phyloP scores from a whole-genome alignment of 2,113 vertebrate species.

The Gracilinanus agilis region DNA sequence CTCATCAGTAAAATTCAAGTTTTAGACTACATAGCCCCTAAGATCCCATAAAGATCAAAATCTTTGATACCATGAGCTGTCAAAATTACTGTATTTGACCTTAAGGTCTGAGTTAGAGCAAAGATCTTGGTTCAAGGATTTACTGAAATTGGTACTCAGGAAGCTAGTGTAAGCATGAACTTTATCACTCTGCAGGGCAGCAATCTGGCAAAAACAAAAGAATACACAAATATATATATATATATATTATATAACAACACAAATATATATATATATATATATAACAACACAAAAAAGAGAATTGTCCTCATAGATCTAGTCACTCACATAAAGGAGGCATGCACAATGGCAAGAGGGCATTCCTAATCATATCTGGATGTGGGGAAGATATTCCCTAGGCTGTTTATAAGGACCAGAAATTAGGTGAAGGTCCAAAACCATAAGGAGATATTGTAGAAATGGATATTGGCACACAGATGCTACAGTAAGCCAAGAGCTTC shows the following conservation, averaged over 20 bases:
- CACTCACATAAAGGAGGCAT: not conserved
- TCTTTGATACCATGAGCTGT: not conserved
- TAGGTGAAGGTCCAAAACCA: not conserved
- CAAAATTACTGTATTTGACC: not conserved
- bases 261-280: no score
- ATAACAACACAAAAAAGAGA: not conserved
- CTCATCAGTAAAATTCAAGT: not conserved
- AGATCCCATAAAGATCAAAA: not conserved
- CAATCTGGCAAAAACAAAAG: not conserved
- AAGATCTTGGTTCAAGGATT: not conserved
- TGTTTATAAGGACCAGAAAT: not conserved
- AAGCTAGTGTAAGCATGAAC: not conserved
- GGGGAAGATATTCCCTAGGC: not conserved
- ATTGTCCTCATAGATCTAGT: not conserved
- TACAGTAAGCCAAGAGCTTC: not conserved
- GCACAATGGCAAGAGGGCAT: not conserved
- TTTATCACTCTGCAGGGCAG: not conserved
- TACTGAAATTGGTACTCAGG: not conserved
- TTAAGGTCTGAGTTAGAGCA: not conserved
- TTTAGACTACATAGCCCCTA: not conserved
- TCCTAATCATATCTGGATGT: not conserved
- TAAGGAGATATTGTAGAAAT: not conserved
- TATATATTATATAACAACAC: no score
- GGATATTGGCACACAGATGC: not conserved
- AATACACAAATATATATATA: not conserved